Evolutionary conservation across 2,797 vertebrate species (phyloP), one percentile per base, ranked within the genome.

Genomic region (Coracias cyanogaster): DNA sequence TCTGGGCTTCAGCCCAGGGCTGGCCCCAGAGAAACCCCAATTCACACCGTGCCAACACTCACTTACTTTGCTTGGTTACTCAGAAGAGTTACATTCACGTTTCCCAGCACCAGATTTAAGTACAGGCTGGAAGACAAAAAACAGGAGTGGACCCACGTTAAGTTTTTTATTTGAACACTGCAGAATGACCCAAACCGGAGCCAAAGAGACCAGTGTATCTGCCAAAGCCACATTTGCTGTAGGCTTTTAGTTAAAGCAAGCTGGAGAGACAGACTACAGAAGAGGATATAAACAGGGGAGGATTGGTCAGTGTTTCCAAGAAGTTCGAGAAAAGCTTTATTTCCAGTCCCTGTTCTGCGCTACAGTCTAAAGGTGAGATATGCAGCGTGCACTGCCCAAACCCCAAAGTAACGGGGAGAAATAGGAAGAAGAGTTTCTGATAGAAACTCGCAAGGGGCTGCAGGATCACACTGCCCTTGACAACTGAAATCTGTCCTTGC

Each of bases 31-130:
- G 24, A 82, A 85, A 31, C 33, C 33, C 66, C 60, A 22, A 46
- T 10, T 35, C 16, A 33, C 22, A 33, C 0, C 0, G 1, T 3
- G 5, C 54, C 33, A 76, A 45, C 9, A 0, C 33, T 46, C 43
- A 98, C 99, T 97, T 97, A 99, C 99, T 99, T 99, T 89, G 99
- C 99, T 97, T 99, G 99, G 93, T 99, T 99, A 97, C 98, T 99
- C 95, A 99, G 99, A 54, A 99, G 99, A 11, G 99, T 99, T 54
- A 99, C 99, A 21, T 99, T 99, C 96, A 99, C 99, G 0, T 99
- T 99, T 86, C 99, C 99, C 55, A 99, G 98, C 82, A 99, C 99
- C 96, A 99, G 97, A 94, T 98, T 99, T 93, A 99, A 98, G 96
- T 99, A 99, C 58, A 99, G 97, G 77, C 99, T 99, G 96, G 91